phyloP scores from a whole-genome alignment of 2,888 invertebrate genomes.

The Baronia brevicornis region DNA sequence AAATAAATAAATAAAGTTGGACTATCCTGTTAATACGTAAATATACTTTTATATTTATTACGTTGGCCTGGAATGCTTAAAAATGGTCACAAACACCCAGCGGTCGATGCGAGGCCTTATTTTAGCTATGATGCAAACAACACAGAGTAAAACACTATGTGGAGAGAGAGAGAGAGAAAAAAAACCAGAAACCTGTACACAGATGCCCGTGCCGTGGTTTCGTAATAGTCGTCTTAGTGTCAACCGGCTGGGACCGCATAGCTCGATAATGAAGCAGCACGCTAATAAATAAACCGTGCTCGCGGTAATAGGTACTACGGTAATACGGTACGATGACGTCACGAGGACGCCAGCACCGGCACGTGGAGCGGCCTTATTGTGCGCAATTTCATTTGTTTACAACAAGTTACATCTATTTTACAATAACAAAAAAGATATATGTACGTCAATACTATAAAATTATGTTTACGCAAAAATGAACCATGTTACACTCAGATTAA shows the following conservation, averaged over 20 bases:
- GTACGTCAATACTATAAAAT: too few species aligned
- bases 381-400: too few species aligned
- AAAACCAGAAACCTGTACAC: slow-evolving; percentile 4
- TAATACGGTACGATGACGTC: background rate
- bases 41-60: too few species aligned
- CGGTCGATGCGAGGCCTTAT: background rate
- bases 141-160: background rate
- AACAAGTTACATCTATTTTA: too few species aligned
- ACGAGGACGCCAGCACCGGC: too few species aligned
- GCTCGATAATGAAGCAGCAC: slow-evolving; percentile 10
- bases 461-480: too few species aligned
- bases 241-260: slow-evolving; percentile 8
- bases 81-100: background rate
- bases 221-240: slow-evolving; percentile 4
- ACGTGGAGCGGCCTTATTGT: too few species aligned
- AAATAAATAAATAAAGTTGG: too few species aligned
- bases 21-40: too few species aligned
- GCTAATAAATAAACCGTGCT: slow-evolving; percentile 1
- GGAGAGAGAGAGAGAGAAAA: background rate
- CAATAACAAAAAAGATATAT: too few species aligned
- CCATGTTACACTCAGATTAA: too few species aligned
- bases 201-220: slow-evolving; percentile 1
- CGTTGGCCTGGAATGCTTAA: too few species aligned
- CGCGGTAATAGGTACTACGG: background rate
- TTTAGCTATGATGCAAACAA: slow-evolving; percentile 2